phyloP scores from a whole-genome alignment of 2,888 invertebrate species.

The Tillus elongatus region DNA sequence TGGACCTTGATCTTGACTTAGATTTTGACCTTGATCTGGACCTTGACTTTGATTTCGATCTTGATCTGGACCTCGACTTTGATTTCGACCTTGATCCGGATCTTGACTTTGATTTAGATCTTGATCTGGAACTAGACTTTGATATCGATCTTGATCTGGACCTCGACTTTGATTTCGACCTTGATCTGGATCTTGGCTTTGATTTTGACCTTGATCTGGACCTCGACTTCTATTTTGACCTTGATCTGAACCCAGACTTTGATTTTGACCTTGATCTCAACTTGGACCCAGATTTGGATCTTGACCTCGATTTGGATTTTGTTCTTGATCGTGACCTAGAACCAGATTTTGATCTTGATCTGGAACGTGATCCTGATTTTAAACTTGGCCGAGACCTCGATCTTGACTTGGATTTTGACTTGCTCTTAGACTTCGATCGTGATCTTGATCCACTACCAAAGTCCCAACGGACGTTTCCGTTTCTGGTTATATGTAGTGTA shows the following conservation, averaged over 20 bases:
- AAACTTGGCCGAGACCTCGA: slow-evolving; percentile 34
- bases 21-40: slow-evolving; percentile 33
- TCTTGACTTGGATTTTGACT: slow-evolving; percentile 41
- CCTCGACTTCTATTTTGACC: slow-evolving; percentile 31
- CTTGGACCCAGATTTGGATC: slow-evolving; percentile 30
- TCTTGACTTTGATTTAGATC: slow-evolving; percentile 32
- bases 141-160: slow-evolving; percentile 23
- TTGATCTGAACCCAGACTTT: slow-evolving; percentile 21
- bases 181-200: slow-evolving; percentile 25
- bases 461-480: too few species aligned
- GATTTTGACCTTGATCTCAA: slow-evolving; percentile 21
- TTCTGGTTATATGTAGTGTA: too few species aligned
- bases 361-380: slow-evolving; percentile 32
- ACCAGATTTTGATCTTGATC: slow-evolving; percentile 28
- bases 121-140: slow-evolving; percentile 25
- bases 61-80: slow-evolving; percentile 25
- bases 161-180: slow-evolving; percentile 31
- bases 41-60: too few species aligned
- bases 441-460: slow-evolving; percentile 42
- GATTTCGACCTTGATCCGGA: too few species aligned
- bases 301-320: slow-evolving; percentile 35
- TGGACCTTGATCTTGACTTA: too few species aligned
- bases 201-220: slow-evolving; percentile 23
- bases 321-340: slow-evolving; percentile 34
- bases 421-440: slow-evolving; percentile 32